Conservation (phyloP, 2,797 vertebrate genomes). For the Betta splendens region DNA sequence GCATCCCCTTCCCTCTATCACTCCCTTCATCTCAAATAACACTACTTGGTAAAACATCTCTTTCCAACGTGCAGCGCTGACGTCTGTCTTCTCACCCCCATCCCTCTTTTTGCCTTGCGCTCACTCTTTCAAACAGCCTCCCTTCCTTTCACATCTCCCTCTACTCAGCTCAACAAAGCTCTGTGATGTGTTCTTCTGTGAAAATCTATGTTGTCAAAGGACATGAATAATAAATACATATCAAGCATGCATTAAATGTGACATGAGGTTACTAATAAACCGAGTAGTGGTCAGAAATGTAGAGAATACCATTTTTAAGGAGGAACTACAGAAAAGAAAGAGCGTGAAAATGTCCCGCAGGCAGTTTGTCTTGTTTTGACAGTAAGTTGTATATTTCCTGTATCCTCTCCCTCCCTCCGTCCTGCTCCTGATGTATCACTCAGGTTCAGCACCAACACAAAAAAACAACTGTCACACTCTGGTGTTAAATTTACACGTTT, state of each 20-base stretch:
- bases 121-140: constrained; percentile 12
- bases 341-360: no score
- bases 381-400: background rate
- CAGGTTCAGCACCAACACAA: constrained; percentile 11
- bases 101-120: background rate
- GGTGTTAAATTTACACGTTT: constrained; percentile 21
- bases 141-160: background rate
- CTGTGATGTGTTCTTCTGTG: background rate
- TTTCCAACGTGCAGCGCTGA: constrained; percentile 25
- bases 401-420: background rate
- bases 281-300: background rate
- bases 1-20: constrained; percentile 53
- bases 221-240: background rate
- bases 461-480: constrained; percentile 16
- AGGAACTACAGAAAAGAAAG: background rate
- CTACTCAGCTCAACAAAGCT: constrained; percentile 5
- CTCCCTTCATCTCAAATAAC: constrained; percentile 58
- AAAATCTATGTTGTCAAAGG: background rate
- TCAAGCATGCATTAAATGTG: background rate
- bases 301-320: background rate
- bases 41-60: constrained; percentile 55
- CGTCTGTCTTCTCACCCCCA: constrained; percentile 11
- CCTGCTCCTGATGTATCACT: constrained; percentile 7
- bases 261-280: background rate
- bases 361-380: background rate